Evolutionary conservation across 64 coral and sea anemone species (phyloP).

Genomic region (Platygyra sinensis): DNA sequence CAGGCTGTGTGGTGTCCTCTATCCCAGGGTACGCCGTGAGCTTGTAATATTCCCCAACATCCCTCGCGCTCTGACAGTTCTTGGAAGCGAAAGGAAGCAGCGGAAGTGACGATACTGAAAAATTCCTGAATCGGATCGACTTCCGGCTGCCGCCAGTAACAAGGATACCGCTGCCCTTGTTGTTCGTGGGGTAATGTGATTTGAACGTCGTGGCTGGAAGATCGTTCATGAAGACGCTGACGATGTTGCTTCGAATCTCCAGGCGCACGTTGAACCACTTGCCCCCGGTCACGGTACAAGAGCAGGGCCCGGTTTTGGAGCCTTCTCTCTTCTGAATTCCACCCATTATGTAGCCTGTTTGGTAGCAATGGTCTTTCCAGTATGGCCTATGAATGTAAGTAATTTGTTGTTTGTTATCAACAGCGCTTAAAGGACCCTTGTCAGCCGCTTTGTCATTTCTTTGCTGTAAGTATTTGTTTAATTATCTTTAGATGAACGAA

Average conservation of each 20-base stretch:
- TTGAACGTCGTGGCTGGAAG: background rate
- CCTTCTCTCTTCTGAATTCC: constrained; percentile 1
- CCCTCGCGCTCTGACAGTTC: constrained; percentile 3
- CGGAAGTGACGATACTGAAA: background rate
- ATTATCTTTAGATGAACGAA: too few relatives aligned
- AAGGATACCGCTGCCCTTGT: constrained; percentile 5
- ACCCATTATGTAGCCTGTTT: constrained; percentile 15
- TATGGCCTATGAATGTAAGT: constrained; percentile 2
- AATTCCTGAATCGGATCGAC: constrained; percentile 21
- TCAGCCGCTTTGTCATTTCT: too few relatives aligned
- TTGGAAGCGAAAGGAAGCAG: constrained; percentile 7
- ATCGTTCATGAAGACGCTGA: constrained; percentile 10
- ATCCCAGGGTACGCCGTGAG: background rate
- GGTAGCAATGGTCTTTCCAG: constrained; percentile 41
- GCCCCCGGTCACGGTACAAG: background rate
- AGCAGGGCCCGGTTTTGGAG: constrained; percentile 16
- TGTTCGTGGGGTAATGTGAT: background rate
- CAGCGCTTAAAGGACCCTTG: too few relatives aligned
- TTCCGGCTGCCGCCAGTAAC: constrained; percentile 26
- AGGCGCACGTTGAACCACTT: constrained; percentile 46
- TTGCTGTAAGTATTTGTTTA: too few relatives aligned
- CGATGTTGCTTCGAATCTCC: background rate
- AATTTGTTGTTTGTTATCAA: background rate
- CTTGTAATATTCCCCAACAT: background rate
- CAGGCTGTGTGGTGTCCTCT: background rate